These are phyloP conservation scores for Epistrophella euchroma DNA, from an alignment of 2,888 invertebrate genomes.

Conservation along the genomic window DNA sequence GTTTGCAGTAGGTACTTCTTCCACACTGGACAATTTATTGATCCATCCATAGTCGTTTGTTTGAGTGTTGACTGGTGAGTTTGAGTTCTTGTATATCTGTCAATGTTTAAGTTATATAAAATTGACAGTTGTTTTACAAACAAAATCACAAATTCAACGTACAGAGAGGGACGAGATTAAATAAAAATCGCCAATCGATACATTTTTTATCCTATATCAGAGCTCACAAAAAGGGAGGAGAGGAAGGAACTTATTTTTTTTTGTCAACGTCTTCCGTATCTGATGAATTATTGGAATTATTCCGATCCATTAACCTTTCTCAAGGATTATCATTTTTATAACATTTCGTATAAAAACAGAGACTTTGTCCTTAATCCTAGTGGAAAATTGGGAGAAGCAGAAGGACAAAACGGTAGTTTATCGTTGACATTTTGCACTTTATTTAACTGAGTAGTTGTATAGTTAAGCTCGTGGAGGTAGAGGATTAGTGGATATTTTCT, in stretches of 20 bases:
- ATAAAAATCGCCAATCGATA: conserved; percentile 73
- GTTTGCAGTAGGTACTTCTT: conserved; percentile 16
- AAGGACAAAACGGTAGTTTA: conserved; percentile 63
- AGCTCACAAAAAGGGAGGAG: background rate
- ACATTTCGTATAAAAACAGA: conserved; percentile 2
- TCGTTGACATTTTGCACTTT: conserved; percentile 59
- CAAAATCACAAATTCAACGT: conserved; percentile 13
- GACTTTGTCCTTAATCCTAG: conserved; percentile 24
- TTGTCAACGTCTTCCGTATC: conserved; percentile 61
- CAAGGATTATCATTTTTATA: conserved; percentile 49
- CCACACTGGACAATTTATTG: background rate
- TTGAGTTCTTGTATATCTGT: conserved; percentile 13
- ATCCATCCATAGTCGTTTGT: conserved; percentile 1
- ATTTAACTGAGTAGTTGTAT: conserved; percentile 24
- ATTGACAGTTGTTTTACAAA: conserved; percentile 62
- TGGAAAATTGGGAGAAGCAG: conserved; percentile 44
- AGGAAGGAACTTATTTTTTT: conserved; percentile 39
- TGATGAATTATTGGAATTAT: conserved; percentile 72
- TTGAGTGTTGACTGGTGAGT: conserved; percentile 8
- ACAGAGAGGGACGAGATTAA: conserved; percentile 12
- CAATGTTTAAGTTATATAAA: conserved; percentile 33
- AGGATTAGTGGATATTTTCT: conserved; percentile 8
- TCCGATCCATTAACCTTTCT: conserved; percentile 71
- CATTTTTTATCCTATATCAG: conserved; percentile 23
- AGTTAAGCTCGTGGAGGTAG: background rate